Base-by-base conservation (phyloP, 2,113 vertebrate species). In the Pseudorasbora parva region DNA sequence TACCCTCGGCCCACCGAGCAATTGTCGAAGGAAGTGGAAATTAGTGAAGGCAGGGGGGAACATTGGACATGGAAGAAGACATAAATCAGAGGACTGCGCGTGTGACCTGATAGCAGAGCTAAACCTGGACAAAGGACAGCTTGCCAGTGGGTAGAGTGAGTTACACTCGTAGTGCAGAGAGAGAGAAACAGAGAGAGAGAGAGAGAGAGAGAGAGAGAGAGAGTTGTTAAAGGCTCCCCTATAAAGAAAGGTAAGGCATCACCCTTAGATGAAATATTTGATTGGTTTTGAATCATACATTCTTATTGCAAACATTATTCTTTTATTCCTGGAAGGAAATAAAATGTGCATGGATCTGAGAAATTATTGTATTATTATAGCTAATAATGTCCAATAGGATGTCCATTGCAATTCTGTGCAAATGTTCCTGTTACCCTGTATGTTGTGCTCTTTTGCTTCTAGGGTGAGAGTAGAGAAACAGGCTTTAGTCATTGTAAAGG, bases 401-500 rank as follows among this genome's bases (percentile, higher is more conserved):
- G 23, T 54, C 43, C 27, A 51, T 59, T 79, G 37, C 33, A 54
- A 47, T 77, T 51, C 7, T 33, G 17, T 81, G 30, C 30, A 79
- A 37, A 79, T 51, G 66, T 74, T 25, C 76, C 30, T 12, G 56
- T 64, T 10, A 30, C 2, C 33, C 23, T 62, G 47, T 33, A 45
- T 60, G 47, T 69, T 77, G 76, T 56, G 56, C 49, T 69, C 3
- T 12, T 84, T 84, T 84, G 25, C 51, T 45, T 45, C 27, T 49
- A 43, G 21, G 74, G 47, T 80, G 81, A 59, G 57, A 30, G 71
- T 60, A 82, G 45, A 69, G 81, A 57, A 78, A 45, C 85, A 86
- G 83, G 71, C 76, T 75, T 72, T 77, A 80, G 80, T 86, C 82
- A 57, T 86, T 88, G 85, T 88, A 91, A 91, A 92, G 92, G 90